Evolutionary conservation across 2,888 invertebrate species (phyloP).

Genomic region (Vanessa cardui): DNA sequence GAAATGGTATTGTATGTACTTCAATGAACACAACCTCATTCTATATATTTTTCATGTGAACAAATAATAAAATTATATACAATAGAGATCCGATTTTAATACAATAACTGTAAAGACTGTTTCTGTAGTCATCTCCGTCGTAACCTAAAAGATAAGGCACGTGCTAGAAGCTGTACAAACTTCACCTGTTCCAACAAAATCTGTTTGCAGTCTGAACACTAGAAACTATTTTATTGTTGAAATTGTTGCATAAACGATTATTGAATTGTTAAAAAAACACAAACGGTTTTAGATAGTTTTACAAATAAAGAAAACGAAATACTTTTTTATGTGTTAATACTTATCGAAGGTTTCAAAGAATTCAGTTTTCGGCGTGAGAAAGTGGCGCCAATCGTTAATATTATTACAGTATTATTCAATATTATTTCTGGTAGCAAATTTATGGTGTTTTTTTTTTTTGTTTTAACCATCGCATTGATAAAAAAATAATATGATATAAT

Average conservation of each 20-base stretch:
- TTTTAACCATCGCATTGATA: no score
- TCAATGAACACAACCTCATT: constrained; percentile 8
- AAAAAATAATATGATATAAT: no score
- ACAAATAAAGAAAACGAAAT: constrained; percentile 3
- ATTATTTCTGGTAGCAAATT: background rate
- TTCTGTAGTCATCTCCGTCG: background rate
- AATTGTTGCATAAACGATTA: background rate
- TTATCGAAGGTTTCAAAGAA: constrained; percentile 16
- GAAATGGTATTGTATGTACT: background rate
- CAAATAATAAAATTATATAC: background rate
- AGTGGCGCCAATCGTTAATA: constrained; percentile 24
- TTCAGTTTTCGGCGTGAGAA: constrained; percentile 20
- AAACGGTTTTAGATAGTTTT: background rate
- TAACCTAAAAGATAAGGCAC: background rate
- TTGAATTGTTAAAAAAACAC: background rate
- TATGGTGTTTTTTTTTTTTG: no score
- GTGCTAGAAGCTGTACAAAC: background rate
- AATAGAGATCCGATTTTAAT: background rate
- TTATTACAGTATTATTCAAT: background rate
- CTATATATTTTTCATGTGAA: constrained; percentile 1
- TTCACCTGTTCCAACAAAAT: constrained; percentile 4
- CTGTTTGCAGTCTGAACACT: background rate
- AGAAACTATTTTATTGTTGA: background rate
- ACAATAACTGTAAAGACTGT: background rate
- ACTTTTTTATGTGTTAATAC: background rate